A percentile compares a stretch with the other conserved stretches of the same genome.
phyloP scores from a whole-genome alignment of 2,888 invertebrate species.

The Apotomis betuletana region DNA sequence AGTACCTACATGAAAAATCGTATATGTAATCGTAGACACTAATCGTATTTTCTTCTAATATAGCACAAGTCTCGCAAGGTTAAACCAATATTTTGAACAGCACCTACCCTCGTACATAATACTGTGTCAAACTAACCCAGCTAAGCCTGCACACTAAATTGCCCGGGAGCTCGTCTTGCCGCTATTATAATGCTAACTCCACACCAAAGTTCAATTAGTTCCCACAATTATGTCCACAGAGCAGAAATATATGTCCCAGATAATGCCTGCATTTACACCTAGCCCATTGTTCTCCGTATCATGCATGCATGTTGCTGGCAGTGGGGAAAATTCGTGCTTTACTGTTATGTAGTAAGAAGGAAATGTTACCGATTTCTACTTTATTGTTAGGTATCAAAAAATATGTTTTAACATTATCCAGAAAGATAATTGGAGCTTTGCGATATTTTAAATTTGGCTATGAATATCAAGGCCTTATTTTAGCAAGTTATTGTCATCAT shows the following conservation, averaged over 20 bases:
- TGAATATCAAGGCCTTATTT: too few species aligned
- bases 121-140: constrained; percentile 8
- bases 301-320: constrained; percentile 29
- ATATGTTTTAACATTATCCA: too few species aligned
- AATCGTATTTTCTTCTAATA: too few species aligned
- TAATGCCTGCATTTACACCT: constrained; percentile 40
- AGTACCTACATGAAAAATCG: too few species aligned
- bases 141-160: constrained; percentile 14
- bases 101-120: not conserved
- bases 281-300: constrained; percentile 32
- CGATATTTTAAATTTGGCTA: too few species aligned
- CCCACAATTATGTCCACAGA: constrained; percentile 38
- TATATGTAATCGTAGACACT: too few species aligned
- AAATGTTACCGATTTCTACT: not conserved
- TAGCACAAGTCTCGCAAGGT: too few species aligned
- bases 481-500: too few species aligned
- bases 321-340: not conserved
- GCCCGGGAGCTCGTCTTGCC: constrained; percentile 7
- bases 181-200: constrained; percentile 35
- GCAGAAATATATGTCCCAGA: constrained; percentile 33
- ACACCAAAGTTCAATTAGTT: constrained; percentile 41
- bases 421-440: too few species aligned
- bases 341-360: not conserved
- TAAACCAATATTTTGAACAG: not conserved
- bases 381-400: too few species aligned